These are phyloP conservation scores for Tamandua tetradactyla DNA, from an alignment of 2,797 vertebrate genomes.

Conservation along the genomic window DNA sequence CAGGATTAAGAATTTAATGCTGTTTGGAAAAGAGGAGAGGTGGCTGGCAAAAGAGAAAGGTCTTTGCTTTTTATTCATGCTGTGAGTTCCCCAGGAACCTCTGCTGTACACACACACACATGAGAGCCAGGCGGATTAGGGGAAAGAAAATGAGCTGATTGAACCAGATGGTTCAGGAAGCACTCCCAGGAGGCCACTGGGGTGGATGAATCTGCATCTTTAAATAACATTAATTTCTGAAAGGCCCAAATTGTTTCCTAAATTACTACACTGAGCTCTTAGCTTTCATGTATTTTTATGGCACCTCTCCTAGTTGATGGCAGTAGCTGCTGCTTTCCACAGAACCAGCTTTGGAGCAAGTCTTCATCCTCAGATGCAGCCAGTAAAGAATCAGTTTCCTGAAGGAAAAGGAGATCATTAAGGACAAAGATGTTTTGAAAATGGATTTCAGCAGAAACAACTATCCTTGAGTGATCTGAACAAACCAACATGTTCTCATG, in stretches of 20 bases:
- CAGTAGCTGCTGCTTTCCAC: conserved; percentile 1
- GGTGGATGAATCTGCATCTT: conserved; percentile 67
- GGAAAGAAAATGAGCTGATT: conserved; percentile 69
- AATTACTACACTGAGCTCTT: conserved; percentile 50
- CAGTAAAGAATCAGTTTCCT: background rate
- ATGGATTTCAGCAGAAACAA: background rate
- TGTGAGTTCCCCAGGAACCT: conserved; percentile 34
- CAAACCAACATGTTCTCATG: background rate
- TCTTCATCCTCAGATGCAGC: background rate
- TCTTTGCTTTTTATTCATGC: conserved; percentile 64
- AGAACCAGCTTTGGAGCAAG: background rate
- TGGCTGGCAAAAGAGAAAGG: conserved; percentile 57
- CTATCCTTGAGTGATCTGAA: background rate
- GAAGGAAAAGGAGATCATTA: conserved; percentile 1
- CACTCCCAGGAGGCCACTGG: conserved; percentile 60
- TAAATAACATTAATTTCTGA: conserved; percentile 78
- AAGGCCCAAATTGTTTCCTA: conserved; percentile 73
- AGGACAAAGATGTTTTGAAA: conserved; percentile 31
- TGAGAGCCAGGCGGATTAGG: conserved; percentile 33
- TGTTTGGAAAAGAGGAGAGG: conserved; percentile 71
- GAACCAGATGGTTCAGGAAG: conserved; percentile 57
- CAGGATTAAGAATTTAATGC: conserved; percentile 72
- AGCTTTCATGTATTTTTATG: conserved; percentile 71
- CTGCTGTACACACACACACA: background rate
- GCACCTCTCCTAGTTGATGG: conserved; percentile 31